phyloP scores from a whole-genome alignment of 1,140 invertebrate species.

The Brachionus calyciflorus region DNA sequence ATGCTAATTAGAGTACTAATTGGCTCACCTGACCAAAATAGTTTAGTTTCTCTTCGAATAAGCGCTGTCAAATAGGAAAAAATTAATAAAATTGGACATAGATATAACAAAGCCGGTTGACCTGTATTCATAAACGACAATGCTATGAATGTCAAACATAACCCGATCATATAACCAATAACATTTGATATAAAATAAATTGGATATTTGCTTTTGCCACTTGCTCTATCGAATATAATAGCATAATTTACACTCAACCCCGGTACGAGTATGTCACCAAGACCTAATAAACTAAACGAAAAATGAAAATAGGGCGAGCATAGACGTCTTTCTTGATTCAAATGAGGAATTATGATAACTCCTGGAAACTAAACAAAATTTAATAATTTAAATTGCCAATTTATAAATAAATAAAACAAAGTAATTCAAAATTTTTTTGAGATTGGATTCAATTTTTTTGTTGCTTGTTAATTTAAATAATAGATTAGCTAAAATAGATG shows the following conservation, averaged over 20 bases:
- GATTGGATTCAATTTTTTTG: no score
- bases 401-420: no score
- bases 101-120: slow-evolving; percentile 69
- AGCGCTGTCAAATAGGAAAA: slow-evolving; percentile 58
- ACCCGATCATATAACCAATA: slow-evolving; percentile 64
- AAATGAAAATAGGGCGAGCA: slow-evolving; percentile 52
- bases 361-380: slow-evolving; percentile 61
- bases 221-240: slow-evolving; percentile 1
- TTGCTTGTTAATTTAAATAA: no score
- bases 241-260: slow-evolving; percentile 53
- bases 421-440: no score
- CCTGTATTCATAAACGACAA: slow-evolving; percentile 64
- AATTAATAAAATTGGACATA: slow-evolving; percentile 64
- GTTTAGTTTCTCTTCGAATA: slow-evolving; percentile 51
- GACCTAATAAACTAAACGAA: slow-evolving; percentile 64
- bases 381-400: background rate
- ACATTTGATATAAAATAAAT: slow-evolving; percentile 59
- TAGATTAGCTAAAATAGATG: no score
- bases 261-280: slow-evolving; percentile 67
- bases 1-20: background rate
- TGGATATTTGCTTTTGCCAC: slow-evolving; percentile 13
- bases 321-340: slow-evolving; percentile 50
- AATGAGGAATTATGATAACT: slow-evolving; percentile 64
- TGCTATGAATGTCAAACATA: slow-evolving; percentile 64
- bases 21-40: slow-evolving; percentile 25